A percentile compares a stretch with the other conserved stretches of the same genome.
phyloP scores from a whole-genome alignment of 2,888 invertebrate species.

The Netelia melanura region DNA sequence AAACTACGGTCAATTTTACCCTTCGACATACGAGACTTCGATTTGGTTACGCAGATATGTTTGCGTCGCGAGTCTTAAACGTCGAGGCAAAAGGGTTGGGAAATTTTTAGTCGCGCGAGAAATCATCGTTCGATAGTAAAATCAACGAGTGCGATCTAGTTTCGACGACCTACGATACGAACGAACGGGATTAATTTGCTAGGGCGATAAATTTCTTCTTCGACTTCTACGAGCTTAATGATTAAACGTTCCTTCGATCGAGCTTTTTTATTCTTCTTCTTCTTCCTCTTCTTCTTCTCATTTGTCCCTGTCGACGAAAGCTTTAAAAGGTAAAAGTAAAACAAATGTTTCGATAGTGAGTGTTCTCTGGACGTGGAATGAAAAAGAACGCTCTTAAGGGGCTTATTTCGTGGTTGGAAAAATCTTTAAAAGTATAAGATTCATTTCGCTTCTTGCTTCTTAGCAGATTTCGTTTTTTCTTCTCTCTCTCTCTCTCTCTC shows the following conservation, averaged over 20 bases:
- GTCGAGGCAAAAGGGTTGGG: background rate
- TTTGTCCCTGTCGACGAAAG: too few relatives aligned
- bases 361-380: too few relatives aligned
- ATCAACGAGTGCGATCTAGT: background rate
- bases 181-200: background rate
- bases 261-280: too few relatives aligned
- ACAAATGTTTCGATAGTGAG: slow-evolving; percentile 1
- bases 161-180: background rate
- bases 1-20: too few relatives aligned
- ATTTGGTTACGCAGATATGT: too few relatives aligned
- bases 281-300: too few relatives aligned
- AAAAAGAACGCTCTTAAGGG: too few relatives aligned
- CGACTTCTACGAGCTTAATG: slow-evolving; percentile 2
- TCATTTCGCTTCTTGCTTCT: slow-evolving; percentile 2
- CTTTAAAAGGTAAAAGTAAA: background rate
- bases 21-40: too few relatives aligned
- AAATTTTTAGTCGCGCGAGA: background rate
- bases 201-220: background rate
- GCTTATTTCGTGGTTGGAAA: background rate
- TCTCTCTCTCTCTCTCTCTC: background rate
- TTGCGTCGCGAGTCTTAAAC: background rate
- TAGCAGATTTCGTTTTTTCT: background rate
- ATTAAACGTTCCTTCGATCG: background rate
- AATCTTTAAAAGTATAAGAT: slow-evolving; percentile 39
- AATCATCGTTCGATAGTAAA: background rate